Percentiles rank a stretch among this genome's conserved stretches.
phyloP scores from a whole-genome alignment of 2,797 vertebrate genomes.

The Sardinella longiceps region DNA sequence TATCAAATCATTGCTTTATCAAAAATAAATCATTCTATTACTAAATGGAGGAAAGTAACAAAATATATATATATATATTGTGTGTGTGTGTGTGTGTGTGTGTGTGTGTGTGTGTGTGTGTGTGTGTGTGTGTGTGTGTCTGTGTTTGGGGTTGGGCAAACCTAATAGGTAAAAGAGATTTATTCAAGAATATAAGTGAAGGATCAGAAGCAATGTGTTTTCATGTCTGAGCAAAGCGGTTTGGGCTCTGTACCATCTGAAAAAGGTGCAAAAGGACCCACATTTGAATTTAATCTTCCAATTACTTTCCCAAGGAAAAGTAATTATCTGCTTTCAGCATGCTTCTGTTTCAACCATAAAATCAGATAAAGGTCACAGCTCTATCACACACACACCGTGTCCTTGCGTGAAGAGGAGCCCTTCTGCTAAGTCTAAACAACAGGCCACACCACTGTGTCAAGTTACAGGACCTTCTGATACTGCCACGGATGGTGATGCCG shows the following conservation, averaged over 20 bases:
- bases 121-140: too few species aligned
- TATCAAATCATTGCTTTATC: not conserved
- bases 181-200: not conserved
- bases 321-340: not conserved
- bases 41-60: not conserved
- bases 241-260: not conserved
- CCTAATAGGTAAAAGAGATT: not conserved
- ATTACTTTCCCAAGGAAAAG: not conserved
- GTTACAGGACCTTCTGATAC: not conserved
- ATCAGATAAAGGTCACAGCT: conserved; percentile 22
- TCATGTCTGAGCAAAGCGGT: conserved; percentile 1
- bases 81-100: not conserved
- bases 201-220: not conserved
- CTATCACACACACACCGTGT: not conserved
- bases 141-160: not conserved
- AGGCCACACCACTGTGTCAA: not conserved
- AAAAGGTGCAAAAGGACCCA: not conserved
- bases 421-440: not conserved
- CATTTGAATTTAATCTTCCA: conserved; percentile 14
- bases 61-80: too few species aligned
- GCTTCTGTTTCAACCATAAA: conserved; percentile 17
- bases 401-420: not conserved
- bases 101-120: too few species aligned
- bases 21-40: not conserved
- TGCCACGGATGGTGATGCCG: not conserved